Evolutionary conservation across 2,113 vertebrate genomes (phyloP).

Genomic region (Myrmecophaga tridactyla): DNA sequence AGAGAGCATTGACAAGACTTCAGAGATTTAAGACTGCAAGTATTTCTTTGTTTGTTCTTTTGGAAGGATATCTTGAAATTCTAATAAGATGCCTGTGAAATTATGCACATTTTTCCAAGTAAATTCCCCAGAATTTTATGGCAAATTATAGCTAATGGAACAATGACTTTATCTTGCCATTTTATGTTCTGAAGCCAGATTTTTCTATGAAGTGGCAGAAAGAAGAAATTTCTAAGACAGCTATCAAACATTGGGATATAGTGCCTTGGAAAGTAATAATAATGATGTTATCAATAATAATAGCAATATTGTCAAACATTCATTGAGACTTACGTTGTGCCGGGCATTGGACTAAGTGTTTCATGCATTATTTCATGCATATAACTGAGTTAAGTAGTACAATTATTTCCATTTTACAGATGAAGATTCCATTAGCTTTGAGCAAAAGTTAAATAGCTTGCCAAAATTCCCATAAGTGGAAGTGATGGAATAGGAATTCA

Average conservation of each 20-base stretch:
- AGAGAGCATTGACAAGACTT: slow-evolving; percentile 67
- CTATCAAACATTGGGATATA: neutral
- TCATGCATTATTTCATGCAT: neutral
- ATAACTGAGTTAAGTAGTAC: neutral
- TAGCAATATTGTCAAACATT: neutral
- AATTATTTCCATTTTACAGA: neutral
- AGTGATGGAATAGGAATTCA: slow-evolving; percentile 37
- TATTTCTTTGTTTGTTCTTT: slow-evolving; percentile 33
- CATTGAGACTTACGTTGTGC: neutral
- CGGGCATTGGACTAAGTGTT: neutral
- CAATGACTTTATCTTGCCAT: slow-evolving; percentile 28
- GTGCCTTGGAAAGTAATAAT: neutral
- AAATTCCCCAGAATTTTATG: slow-evolving; percentile 11
- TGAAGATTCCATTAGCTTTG: neutral
- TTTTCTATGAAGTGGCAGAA: neutral
- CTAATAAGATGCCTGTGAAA: neutral
- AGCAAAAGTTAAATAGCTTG: slow-evolving; percentile 10
- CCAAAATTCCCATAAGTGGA: neutral
- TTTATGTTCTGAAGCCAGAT: slow-evolving; percentile 23
- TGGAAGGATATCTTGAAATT: slow-evolving; percentile 1
- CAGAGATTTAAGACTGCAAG: slow-evolving; percentile 60
- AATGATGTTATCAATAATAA: neutral
- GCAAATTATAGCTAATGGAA: neutral
- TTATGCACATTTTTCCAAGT: neutral
- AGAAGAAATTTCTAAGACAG: slow-evolving; percentile 20